Base-by-base conservation (phyloP, 2,113 vertebrate genomes). In the Cottus gobio region DNA sequence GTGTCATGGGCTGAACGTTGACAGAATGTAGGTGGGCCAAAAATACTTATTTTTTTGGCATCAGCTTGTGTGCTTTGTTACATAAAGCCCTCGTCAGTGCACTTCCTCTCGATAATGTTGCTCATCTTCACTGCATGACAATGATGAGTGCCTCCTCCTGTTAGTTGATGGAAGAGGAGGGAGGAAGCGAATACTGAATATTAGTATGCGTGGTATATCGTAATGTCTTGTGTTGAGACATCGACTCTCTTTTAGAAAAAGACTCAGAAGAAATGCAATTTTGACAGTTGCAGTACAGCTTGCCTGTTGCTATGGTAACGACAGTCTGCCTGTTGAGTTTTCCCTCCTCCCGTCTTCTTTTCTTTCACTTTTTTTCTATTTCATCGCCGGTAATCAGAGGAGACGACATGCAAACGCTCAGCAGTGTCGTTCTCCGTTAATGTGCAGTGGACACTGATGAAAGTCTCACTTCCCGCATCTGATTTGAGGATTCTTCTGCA, bases 291-390 rank as follows among this genome's bases (percentile, higher is more conserved):
- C 72, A 62, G 84, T 88, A 82, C 84, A 75, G 88, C 82, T 87
- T 85, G 24, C 86, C 67, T 89, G 92, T 92, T 90, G 85, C 89
- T 84, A 90, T 92, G 83, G 89, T 78, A 89, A 88, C 72, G 2
- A 10, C 60, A 46, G 48, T 70, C 85, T 82, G 77, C 78, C 77
- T 86, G 71, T 88, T 82, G 85, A 85, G 36, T 54, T 22, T 28
- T 79, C 37, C 39, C 22, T 61, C 18, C 26, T 67, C 34, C 22
- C n/a, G 54, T 79, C 24, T 70, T 75, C 42, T 44, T 44, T 44
- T 71, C 50, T 62, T 61, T 39, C 44, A 28, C n/a, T 64, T 66
- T 63, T 69, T 79, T 48, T 57, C 66, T 75, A 76, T 57, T 77
- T 84, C 39, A 86, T 77, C 28, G 68, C 72, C n/a, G 31, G 66